phyloP scores from a whole-genome alignment of 2,113 vertebrate species.

The Pituophis catenifer region DNA sequence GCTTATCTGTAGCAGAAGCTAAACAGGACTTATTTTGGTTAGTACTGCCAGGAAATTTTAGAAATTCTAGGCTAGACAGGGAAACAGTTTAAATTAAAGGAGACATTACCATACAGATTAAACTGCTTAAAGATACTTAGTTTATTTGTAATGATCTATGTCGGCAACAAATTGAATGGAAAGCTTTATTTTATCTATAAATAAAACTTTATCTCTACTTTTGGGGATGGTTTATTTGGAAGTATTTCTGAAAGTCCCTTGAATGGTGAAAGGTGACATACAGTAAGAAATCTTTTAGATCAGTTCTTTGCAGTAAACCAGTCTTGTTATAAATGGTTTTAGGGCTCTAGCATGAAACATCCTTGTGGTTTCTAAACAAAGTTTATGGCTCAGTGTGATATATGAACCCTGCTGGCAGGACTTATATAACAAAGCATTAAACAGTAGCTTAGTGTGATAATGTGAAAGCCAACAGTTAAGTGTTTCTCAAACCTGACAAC shows the following conservation, averaged over 20 bases:
- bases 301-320: neutral
- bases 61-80: neutral
- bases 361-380: neutral
- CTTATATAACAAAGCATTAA: neutral
- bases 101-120: neutral
- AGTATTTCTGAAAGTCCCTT: neutral
- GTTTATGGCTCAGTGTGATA: neutral
- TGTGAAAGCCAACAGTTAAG: neutral
- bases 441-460: neutral
- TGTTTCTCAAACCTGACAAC: neutral
- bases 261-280: neutral
- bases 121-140: neutral
- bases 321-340: neutral
- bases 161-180: neutral
- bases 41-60: neutral
- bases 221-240: neutral
- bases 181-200: neutral
- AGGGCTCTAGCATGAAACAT: neutral
- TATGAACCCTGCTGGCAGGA: neutral
- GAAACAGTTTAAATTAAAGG: neutral
- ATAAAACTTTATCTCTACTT: neutral
- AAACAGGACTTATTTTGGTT: neutral
- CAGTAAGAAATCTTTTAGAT: neutral
- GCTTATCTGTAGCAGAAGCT: neutral
- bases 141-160: neutral